phyloP scores from a whole-genome alignment of 1,140 invertebrate genomes.

The Orussus abietinus region DNA sequence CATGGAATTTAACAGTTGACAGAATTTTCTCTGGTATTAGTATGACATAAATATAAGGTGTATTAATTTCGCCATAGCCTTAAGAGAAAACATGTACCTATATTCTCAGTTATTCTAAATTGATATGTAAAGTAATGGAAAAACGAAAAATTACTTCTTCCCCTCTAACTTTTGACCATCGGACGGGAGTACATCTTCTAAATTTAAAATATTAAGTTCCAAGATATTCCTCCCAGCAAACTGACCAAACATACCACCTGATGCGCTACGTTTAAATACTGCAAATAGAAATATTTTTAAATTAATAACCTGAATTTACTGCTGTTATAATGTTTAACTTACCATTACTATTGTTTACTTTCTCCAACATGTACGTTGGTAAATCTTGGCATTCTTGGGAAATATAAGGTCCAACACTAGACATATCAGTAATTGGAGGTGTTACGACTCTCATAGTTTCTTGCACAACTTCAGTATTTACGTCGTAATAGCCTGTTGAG shows the following conservation, averaged over 20 bases:
- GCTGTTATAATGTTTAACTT: conserved; percentile 16
- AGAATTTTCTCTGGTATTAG: no score
- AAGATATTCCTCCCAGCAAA: conserved; percentile 71
- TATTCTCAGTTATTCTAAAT: no score
- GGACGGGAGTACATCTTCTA: conserved; percentile 60
- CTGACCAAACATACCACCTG: conserved; percentile 64
- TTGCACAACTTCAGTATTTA: conserved; percentile 72
- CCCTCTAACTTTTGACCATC: no score
- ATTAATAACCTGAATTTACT: neutral
- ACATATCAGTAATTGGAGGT: conserved; percentile 67
- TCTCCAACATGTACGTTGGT: conserved; percentile 72
- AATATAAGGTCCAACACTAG: conserved; percentile 66
- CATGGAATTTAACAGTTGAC: no score
- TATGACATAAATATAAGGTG: no score
- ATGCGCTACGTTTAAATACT: conserved; percentile 70
- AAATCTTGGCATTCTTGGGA: conserved; percentile 65
- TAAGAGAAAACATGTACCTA: no score
- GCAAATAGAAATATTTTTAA: conserved; percentile 37
- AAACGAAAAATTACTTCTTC: no score
- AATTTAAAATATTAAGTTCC: conserved; percentile 70
- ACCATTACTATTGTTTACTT: conserved; percentile 46
- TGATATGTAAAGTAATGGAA: no score
- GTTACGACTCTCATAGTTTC: conserved; percentile 73
- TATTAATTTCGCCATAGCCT: no score
- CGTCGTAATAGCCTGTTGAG: conserved; percentile 72